Conservation (phyloP, 2,113 vertebrate species). For the Pelecanoides urinatrix region DNA sequence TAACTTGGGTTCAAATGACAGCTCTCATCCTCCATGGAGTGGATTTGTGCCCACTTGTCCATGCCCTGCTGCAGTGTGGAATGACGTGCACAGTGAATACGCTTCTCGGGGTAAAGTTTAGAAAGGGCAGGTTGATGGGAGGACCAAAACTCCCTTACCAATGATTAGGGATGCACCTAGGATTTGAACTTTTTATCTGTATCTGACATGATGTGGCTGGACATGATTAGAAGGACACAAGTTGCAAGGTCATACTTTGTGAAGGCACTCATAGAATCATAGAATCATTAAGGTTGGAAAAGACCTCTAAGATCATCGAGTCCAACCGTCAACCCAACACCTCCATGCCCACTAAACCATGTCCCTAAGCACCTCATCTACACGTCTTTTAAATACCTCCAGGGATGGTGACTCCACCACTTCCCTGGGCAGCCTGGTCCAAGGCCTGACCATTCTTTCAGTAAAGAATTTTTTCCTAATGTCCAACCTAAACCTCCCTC, state of each 20-base stretch:
- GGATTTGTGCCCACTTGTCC: fast-evolving
- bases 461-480: too few species aligned
- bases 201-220: neutral
- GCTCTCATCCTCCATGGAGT: neutral
- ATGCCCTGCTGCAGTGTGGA: neutral
- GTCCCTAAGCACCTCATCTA: too few species aligned
- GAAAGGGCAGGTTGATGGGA: neutral
- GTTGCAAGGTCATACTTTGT: neutral
- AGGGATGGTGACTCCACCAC: too few species aligned
- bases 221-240: neutral
- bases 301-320: too few species aligned
- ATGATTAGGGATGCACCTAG: neutral
- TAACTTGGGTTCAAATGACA: neutral
- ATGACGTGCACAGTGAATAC: neutral
- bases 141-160: neutral
- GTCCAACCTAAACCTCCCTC: too few species aligned
- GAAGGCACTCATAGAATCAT: neutral
- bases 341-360: too few species aligned
- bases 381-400: too few species aligned
- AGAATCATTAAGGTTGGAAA: too few species aligned
- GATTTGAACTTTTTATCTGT: neutral
- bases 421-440: too few species aligned
- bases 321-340: too few species aligned
- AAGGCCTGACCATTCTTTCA: too few species aligned
- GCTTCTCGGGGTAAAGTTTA: neutral